Evolutionary conservation across 2,888 invertebrate genomes (phyloP).

Genomic region (Drosophila cracens): DNA sequence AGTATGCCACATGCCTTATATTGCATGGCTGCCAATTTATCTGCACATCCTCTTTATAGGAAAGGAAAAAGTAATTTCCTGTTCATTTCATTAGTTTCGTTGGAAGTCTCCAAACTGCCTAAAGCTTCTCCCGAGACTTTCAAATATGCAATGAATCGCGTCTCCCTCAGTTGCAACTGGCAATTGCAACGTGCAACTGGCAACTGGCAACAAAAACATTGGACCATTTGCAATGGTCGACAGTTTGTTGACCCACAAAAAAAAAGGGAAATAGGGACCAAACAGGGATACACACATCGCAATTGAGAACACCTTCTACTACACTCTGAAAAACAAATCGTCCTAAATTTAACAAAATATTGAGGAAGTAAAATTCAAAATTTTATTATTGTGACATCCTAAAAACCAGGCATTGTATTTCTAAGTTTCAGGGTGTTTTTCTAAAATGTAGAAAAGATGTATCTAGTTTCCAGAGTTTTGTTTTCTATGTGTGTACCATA

Average conservation of each 20-base stretch:
- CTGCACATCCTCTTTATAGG: slow-evolving; percentile 3
- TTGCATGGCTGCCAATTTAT: slow-evolving; percentile 20
- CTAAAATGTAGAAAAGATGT: neutral
- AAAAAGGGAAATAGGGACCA: slow-evolving; percentile 1
- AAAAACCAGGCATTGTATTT: neutral
- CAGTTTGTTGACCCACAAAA: slow-evolving; percentile 69
- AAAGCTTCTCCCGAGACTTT: slow-evolving; percentile 21
- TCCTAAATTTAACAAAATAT: neutral
- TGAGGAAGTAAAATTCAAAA: neutral
- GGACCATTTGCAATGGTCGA: slow-evolving; percentile 50
- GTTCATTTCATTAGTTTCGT: slow-evolving; percentile 33
- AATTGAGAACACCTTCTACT: slow-evolving; percentile 41
- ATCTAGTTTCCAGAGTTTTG: neutral
- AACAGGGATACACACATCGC: slow-evolving; percentile 34
- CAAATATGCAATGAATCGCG: slow-evolving; percentile 53
- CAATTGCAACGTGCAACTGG: slow-evolving; percentile 14
- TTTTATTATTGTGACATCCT: neutral
- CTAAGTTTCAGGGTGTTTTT: neutral
- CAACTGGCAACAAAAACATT: neutral
- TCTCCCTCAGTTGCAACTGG: slow-evolving; percentile 26
- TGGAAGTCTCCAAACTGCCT: slow-evolving; percentile 12
- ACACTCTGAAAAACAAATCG: neutral
- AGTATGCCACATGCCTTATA: neutral
- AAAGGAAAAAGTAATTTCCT: slow-evolving; percentile 26
- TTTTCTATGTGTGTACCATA: neutral